Conservation (phyloP, 2,797 vertebrate species). For the Ciconia nigra region DNA sequence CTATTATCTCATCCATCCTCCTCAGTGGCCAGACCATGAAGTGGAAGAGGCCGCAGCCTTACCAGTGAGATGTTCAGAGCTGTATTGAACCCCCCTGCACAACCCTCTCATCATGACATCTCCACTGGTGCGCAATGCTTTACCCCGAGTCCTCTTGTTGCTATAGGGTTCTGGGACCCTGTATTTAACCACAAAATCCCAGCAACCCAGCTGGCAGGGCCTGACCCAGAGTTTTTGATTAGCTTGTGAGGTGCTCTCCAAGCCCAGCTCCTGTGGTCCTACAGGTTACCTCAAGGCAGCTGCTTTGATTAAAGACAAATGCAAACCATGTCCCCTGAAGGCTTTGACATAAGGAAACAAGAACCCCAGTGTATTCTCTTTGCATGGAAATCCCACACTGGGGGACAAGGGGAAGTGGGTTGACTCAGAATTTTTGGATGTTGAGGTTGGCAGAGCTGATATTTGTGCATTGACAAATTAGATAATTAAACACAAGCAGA, state of each 20-base stretch:
- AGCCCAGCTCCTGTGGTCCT: not conserved
- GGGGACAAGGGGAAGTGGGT: not conserved
- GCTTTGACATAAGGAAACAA: not conserved
- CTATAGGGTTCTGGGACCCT: not conserved
- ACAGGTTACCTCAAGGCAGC: not conserved
- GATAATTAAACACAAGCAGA: slow-evolving; percentile 5
- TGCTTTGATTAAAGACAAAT: slow-evolving; percentile 11
- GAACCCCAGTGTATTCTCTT: not conserved
- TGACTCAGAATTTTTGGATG: slow-evolving; percentile 6
- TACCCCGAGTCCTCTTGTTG: not conserved
- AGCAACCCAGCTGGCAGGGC: not conserved
- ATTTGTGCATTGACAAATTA: not conserved
- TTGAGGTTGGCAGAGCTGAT: not conserved
- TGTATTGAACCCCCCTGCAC: no score
- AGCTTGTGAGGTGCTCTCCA: not conserved
- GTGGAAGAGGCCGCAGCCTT: not conserved
- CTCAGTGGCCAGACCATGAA: not conserved
- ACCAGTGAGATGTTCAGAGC: not conserved
- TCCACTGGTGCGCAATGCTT: not conserved
- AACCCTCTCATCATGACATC: not conserved
- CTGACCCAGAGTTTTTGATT: not conserved
- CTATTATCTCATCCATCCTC: not conserved
- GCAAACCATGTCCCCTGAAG: not conserved
- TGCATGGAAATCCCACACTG: not conserved
- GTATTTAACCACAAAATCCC: not conserved